phyloP scores from a whole-genome alignment of 2,888 invertebrate species.

The Acanthosoma haemorrhoidale region DNA sequence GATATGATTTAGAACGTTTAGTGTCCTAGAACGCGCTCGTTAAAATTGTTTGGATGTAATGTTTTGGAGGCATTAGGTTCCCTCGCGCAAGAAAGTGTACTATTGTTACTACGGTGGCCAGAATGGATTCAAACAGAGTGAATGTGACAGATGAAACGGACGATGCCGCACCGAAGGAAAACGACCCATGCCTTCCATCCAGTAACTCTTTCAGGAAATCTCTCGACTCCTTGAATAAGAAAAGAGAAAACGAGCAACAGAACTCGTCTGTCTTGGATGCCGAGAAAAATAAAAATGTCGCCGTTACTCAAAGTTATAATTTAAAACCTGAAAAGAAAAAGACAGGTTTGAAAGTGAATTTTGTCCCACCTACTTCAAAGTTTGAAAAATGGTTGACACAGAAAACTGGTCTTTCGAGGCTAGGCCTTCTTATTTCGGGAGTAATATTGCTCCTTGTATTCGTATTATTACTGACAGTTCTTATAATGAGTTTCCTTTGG shows the following conservation, averaged over 20 bases:
- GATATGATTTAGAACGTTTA: too few species aligned
- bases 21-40: too few species aligned
- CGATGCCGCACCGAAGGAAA: conserved; percentile 32
- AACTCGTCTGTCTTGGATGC: conserved; percentile 25
- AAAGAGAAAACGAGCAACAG: conserved; percentile 19
- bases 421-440: conserved; percentile 38
- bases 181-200: conserved; percentile 27
- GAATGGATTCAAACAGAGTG: neutral
- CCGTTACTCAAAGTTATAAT: conserved; percentile 17
- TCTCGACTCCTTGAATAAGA: conserved; percentile 33
- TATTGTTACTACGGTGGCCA: too few species aligned
- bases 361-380: conserved; percentile 34
- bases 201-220: conserved; percentile 30
- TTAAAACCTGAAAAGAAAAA: conserved; percentile 27
- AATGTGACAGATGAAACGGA: conserved; percentile 32
- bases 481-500: conserved; percentile 50
- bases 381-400: conserved; percentile 39
- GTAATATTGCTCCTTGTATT: conserved; percentile 43
- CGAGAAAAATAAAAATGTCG: conserved; percentile 32
- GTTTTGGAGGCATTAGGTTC: too few species aligned
- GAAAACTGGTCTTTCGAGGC: conserved; percentile 41
- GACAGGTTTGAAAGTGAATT: conserved; percentile 31
- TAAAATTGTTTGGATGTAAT: too few species aligned
- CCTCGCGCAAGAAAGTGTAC: too few species aligned
- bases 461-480: conserved; percentile 48